Evolutionary conservation across 2,888 invertebrate genomes (phyloP), one percentile per base, ranked within the genome.

Genomic region (Andrena bicolor): DNA sequence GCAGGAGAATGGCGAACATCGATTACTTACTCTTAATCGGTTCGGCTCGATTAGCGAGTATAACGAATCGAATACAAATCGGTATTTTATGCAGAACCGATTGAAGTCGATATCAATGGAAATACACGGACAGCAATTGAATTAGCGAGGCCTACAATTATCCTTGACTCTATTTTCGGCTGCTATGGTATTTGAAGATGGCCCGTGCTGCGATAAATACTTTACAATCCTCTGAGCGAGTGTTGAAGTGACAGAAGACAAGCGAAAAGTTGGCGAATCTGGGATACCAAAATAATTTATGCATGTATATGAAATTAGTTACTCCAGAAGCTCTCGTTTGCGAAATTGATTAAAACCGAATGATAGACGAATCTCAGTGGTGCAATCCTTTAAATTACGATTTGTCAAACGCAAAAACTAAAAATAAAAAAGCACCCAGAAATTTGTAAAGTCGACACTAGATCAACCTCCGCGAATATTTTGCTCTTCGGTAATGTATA

Each of bases 1-100:
- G 70, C 23, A 70, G 63, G 69, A 60, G 71, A 76, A 53, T 41
- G 41, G 10, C 53, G 53, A 53, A 64, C 35, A 71, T 71, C 53
- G 41, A 70, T 76, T 76, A 76, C 41, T 70, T 70, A 63, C 35
- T 2, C 30, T 71, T 20, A 41, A 71, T 76, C 76, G 71, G 23
- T 7, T 71, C 61, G 69, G 13, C 35, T 49, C 69, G 69, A 69
- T 60, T 76, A 76, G 48, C 8, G 53, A 28, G 41, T 48, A 76
- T 56, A 56, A 76, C 76, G 71, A 71, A 71, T 76, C 53, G 76
- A 71, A 76, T 71, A 71, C 70, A 71, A 76, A 71, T 76, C 63
- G 71, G 6, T 28, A 48, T 71, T 71, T 71, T 76, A 71, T 76
- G 76, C 63, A 71, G 63, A 76, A 32, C 23, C 32, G 41, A 23